Evolutionary conservation across 2,797 vertebrate species (phyloP).

Genomic region (Thamnophis elegans): DNA sequence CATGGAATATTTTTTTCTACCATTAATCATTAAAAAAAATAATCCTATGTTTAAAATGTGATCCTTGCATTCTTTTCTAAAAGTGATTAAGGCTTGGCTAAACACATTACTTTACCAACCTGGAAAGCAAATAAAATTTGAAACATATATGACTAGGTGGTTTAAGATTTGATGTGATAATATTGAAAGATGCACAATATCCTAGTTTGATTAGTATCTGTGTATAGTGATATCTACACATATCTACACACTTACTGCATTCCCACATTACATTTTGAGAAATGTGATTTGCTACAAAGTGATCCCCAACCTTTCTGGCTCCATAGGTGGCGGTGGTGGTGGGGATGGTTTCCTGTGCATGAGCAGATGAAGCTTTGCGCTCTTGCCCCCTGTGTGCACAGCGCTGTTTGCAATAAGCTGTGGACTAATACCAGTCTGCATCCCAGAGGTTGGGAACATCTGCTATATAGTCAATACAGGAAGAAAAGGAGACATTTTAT

Average conservation of each 20-base stretch:
- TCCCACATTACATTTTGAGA: background rate
- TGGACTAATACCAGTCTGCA: background rate
- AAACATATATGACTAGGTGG: background rate
- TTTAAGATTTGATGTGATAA: background rate
- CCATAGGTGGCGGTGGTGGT: background rate
- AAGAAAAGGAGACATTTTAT: background rate
- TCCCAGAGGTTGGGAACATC: background rate
- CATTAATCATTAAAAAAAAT: background rate
- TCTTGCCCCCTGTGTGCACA: fast-evolving
- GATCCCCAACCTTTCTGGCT: background rate
- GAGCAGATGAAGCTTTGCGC: background rate
- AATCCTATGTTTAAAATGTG: background rate
- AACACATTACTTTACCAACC: background rate
- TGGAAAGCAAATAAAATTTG: background rate
- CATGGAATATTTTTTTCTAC: no score
- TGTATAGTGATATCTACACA: background rate
- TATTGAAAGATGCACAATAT: background rate
- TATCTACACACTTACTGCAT: background rate
- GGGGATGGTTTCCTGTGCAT: background rate
- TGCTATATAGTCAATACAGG: background rate
- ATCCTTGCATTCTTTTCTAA: background rate
- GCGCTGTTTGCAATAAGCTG: background rate
- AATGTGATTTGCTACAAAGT: background rate
- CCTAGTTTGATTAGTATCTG: background rate
- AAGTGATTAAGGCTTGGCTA: background rate